phyloP scores from a whole-genome alignment of 2,797 vertebrate species.

The Staurois parvus region DNA sequence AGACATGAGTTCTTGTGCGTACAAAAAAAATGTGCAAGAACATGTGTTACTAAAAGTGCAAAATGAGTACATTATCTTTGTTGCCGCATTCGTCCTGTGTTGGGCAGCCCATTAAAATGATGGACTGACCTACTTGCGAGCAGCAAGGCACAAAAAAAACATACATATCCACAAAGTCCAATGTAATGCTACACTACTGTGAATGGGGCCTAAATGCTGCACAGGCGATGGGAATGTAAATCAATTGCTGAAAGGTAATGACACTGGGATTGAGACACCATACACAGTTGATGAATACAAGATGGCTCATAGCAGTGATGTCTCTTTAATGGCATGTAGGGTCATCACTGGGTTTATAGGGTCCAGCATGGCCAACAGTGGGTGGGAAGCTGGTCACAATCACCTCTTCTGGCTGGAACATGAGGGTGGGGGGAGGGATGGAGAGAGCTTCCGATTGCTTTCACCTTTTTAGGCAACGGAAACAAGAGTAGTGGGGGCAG shows the following conservation, averaged over 20 bases:
- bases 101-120: no score
- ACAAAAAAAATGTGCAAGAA: no score
- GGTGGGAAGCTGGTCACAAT: constrained; percentile 12
- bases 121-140: no score
- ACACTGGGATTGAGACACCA: not conserved
- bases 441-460: constrained; percentile 58
- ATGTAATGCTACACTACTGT: no score
- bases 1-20: no score
- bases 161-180: no score
- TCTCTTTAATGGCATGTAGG: constrained; percentile 1
- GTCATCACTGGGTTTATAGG: constrained; percentile 28
- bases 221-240: not conserved
- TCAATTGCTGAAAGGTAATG: not conserved
- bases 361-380: not conserved
- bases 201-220: not conserved
- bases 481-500: constrained; percentile 57
- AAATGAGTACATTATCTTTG: no score
- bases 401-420: constrained; percentile 18
- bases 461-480: constrained; percentile 58
- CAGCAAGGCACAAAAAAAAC: no score
- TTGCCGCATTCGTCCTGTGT: no score
- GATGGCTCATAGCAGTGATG: not conserved
- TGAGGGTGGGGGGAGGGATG: constrained; percentile 7
- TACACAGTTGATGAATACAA: not conserved
- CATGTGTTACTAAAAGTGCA: no score